Conservation (phyloP, 2,113 vertebrate genomes). For the Arizona elegans region DNA sequence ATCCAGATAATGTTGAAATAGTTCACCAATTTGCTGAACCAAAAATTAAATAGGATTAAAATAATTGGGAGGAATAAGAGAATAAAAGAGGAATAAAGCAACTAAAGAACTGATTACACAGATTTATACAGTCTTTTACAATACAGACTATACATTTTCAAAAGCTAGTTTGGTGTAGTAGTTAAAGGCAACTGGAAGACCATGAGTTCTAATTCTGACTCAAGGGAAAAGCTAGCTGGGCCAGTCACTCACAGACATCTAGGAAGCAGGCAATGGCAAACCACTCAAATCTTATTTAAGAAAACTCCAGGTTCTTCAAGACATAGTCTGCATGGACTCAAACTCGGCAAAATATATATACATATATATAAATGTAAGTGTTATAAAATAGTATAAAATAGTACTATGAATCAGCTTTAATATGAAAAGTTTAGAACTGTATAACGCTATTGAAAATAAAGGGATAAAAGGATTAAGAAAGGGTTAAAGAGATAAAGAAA, state of each 20-base stretch:
- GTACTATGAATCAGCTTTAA: neutral
- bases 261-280: neutral
- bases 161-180: neutral
- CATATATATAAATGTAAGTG: neutral
- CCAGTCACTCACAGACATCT: neutral
- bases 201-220: neutral
- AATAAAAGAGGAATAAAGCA: neutral
- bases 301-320: neutral
- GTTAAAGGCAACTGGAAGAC: neutral
- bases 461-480: neutral
- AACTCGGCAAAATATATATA: neutral
- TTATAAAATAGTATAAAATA: neutral
- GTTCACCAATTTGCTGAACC: neutral
- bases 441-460: neutral
- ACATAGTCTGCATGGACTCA: neutral
- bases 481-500: neutral
- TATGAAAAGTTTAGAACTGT: neutral
- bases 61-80: neutral
- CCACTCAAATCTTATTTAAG: neutral
- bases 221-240: neutral
- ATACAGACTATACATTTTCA: neutral
- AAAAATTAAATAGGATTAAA: neutral
- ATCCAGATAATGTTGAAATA: neutral
- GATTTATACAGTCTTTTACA: neutral
- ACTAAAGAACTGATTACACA: neutral